Conservation (phyloP, 2,113 vertebrate species). For the Rattus norvegicus region GRCr8 NC_086024.1:21817501-21818000, state of each 20-base stretch:
- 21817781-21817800: background rate
- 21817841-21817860: slow-evolving; percentile 12
- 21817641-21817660: background rate
- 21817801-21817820: background rate
- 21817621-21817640: no score
- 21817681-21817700: background rate
- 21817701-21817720: background rate
- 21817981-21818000: background rate
- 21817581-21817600: background rate
- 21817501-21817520: slow-evolving; percentile 3
- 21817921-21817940: background rate
- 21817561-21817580: background rate
- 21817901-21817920: background rate
- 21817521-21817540: background rate
- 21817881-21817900: background rate
- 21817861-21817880: background rate
- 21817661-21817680: background rate
- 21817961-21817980: background rate
- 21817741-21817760: background rate
- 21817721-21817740: background rate
- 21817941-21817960: background rate
- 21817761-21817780: background rate
- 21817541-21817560: background rate
- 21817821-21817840: slow-evolving; percentile 4
- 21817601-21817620: background rate